These are phyloP conservation scores for Drosophila anceps DNA, from an alignment of 2,888 invertebrate species.

Conservation along the genomic window DNA sequence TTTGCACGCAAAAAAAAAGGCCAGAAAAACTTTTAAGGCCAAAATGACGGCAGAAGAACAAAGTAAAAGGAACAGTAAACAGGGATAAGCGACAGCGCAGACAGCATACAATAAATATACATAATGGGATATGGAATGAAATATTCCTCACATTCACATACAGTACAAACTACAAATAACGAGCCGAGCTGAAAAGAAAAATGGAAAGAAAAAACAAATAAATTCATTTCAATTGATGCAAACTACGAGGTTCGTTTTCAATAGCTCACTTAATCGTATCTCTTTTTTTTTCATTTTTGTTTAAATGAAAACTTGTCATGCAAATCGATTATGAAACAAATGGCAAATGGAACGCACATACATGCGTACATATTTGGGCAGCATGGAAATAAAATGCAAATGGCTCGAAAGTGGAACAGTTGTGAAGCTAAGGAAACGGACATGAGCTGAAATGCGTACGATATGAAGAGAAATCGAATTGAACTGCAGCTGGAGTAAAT, in stretches of 20 bases:
- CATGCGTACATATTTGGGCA: background rate
- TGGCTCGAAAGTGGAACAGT: slow-evolving; percentile 7
- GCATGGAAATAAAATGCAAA: slow-evolving; percentile 3
- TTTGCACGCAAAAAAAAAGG: background rate
- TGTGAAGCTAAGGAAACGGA: slow-evolving; percentile 11
- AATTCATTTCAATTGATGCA: slow-evolving; percentile 13
- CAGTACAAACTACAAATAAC: slow-evolving; percentile 3
- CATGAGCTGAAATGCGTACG: slow-evolving; percentile 10
- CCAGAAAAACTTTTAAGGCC: background rate
- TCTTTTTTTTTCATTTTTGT: slow-evolving; percentile 1
- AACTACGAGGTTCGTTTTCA: slow-evolving; percentile 5
- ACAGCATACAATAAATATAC: slow-evolving; percentile 33
- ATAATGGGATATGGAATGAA: slow-evolving; percentile 26
- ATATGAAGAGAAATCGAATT: slow-evolving; percentile 13
- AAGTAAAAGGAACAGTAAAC: background rate
- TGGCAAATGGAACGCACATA: slow-evolving; percentile 5
- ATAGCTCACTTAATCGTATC: background rate
- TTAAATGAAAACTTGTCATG: slow-evolving; percentile 7
- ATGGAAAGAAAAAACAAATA: background rate
- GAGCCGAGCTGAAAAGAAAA: background rate
- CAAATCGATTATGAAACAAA: slow-evolving; percentile 17
- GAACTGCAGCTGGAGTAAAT: background rate
- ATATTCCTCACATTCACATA: slow-evolving; percentile 4
- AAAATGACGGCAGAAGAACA: background rate
- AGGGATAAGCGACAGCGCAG: slow-evolving; percentile 8